A percentile compares a stretch with the other conserved stretches of the same genome.
These are phyloP conservation scores for Phortica magna DNA, from an alignment of 2,888 invertebrate species.

Conservation along the genomic window DNA sequence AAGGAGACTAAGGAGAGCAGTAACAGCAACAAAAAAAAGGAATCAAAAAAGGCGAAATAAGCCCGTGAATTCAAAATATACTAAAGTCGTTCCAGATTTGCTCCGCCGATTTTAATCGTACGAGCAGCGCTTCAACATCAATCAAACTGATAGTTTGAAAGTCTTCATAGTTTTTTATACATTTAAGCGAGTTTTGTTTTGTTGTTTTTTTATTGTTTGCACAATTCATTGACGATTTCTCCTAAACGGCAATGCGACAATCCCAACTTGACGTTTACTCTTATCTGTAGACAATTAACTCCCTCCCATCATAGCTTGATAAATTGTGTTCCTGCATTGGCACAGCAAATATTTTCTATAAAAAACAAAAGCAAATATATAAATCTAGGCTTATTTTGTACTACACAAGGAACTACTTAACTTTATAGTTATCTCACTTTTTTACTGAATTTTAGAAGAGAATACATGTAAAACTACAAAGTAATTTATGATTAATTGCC, in stretches of 20 bases:
- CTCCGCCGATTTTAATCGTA: constrained; percentile 20
- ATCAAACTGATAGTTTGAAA: constrained; percentile 10
- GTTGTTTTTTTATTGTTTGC: constrained; percentile 5
- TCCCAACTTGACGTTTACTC: not conserved
- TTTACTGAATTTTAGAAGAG: not conserved
- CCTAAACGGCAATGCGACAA: not conserved
- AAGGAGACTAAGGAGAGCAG: constrained; percentile 66
- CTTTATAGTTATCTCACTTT: not conserved
- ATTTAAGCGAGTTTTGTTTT: not conserved
- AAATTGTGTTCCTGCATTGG: not conserved
- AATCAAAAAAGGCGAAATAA: constrained; percentile 77
- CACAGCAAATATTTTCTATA: not conserved
- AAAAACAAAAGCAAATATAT: not conserved
- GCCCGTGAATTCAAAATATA: constrained; percentile 40
- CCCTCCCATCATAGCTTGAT: not conserved
- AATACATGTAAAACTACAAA: not conserved
- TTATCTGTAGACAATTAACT: not conserved
- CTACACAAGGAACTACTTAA: too few species aligned
- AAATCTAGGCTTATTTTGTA: constrained; percentile 4
- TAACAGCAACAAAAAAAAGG: constrained; percentile 73
- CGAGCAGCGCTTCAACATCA: not conserved
- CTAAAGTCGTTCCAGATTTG: constrained; percentile 19
- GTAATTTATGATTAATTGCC: not conserved
- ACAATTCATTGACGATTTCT: not conserved
- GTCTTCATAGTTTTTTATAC: constrained; percentile 14